A percentile compares a stretch with the other conserved stretches of the same genome.
phyloP scores from a whole-genome alignment of 2,888 invertebrate species.

The Ennomos fuscantarius region DNA sequence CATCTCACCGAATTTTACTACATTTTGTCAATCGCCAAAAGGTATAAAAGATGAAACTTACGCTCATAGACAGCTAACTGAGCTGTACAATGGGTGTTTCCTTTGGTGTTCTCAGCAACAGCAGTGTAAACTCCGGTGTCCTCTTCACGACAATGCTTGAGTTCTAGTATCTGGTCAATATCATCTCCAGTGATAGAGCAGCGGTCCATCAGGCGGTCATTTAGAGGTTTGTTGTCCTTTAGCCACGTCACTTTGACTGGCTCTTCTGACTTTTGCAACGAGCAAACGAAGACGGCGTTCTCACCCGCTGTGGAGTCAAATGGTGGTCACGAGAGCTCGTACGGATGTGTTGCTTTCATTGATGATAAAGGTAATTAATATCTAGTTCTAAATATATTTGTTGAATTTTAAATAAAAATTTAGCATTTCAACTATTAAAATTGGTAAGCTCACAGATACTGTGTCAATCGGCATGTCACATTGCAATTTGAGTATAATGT shows the following conservation, averaged over 20 bases:
- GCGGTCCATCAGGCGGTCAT: slow-evolving; percentile 90
- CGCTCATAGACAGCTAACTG: slow-evolving; percentile 94
- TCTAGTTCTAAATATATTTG: background rate
- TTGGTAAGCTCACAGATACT: background rate
- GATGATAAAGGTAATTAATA: slow-evolving; percentile 19
- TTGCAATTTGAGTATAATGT: slow-evolving; percentile 19
- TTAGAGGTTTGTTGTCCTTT: slow-evolving; percentile 93
- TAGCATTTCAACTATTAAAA: background rate
- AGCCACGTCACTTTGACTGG: slow-evolving; percentile 91
- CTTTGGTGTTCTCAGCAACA: slow-evolving; percentile 92
- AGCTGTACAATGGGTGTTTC: slow-evolving; percentile 93
- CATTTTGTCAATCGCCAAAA: slow-evolving; percentile 21
- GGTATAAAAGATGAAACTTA: slow-evolving; percentile 76
- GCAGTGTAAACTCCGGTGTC: slow-evolving; percentile 97
- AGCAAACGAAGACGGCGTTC: slow-evolving; percentile 92
- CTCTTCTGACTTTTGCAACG: slow-evolving; percentile 86
- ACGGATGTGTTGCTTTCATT: slow-evolving; percentile 48
- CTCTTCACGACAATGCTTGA: slow-evolving; percentile 89
- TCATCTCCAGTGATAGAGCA: slow-evolving; percentile 86
- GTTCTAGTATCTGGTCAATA: slow-evolving; percentile 88
- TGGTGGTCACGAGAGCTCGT: slow-evolving; percentile 63
- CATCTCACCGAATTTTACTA: slow-evolving; percentile 22
- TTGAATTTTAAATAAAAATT: slow-evolving; percentile 10
- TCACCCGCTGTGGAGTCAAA: slow-evolving; percentile 90
- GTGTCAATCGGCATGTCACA: slow-evolving; percentile 5